These are phyloP conservation scores for Caradrina kadenii DNA, from an alignment of 2,888 invertebrate species.

Conservation along the genomic window DNA sequence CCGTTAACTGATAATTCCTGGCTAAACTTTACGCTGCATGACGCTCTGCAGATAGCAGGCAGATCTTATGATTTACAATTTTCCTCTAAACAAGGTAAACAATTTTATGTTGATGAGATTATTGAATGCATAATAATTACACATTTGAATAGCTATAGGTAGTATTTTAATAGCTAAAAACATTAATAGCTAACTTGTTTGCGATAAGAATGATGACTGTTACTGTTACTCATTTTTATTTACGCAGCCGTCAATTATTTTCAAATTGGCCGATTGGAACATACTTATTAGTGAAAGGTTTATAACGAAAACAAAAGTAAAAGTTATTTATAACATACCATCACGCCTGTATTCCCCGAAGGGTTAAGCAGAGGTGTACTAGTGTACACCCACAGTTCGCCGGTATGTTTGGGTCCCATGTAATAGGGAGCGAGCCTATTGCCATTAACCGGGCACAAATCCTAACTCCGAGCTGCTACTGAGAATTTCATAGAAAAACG, in stretches of 20 bases:
- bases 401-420: too few relatives aligned
- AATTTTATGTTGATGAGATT: slow-evolving; percentile 4
- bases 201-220: slow-evolving; percentile 25
- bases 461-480: too few relatives aligned
- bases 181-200: slow-evolving; percentile 17
- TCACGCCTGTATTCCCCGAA: too few relatives aligned
- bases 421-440: too few relatives aligned
- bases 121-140: slow-evolving; percentile 21
- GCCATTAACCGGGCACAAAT: too few relatives aligned
- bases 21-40: not conserved
- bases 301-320: not conserved
- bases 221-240: too few relatives aligned
- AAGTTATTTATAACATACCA: too few relatives aligned
- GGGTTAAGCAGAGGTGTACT: too few relatives aligned
- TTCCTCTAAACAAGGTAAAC: not conserved
- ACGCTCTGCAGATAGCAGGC: not conserved
- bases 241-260: slow-evolving; percentile 9
- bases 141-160: slow-evolving; percentile 3
- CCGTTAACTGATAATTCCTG: not conserved
- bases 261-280: slow-evolving; percentile 4
- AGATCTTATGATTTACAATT: slow-evolving; percentile 1
- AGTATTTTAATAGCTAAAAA: slow-evolving; percentile 23
- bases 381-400: too few relatives aligned
- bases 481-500: too few relatives aligned
- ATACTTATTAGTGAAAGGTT: not conserved